These are phyloP conservation scores for Babyrousa celebensis DNA, from an alignment of 2,797 vertebrate species.

Conservation along the genomic window DNA sequence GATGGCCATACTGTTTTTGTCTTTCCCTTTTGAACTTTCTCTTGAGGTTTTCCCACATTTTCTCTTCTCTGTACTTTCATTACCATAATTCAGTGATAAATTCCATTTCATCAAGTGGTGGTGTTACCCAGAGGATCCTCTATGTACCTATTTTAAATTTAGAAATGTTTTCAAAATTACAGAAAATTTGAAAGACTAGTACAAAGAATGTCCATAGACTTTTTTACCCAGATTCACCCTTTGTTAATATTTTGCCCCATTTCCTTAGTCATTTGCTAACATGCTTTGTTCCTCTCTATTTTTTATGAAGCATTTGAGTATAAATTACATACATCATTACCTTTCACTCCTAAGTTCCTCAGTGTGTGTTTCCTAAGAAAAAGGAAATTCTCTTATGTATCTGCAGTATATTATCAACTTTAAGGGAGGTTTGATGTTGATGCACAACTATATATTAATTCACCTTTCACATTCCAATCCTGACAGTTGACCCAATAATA, in stretches of 20 bases:
- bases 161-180: slow-evolving; percentile 68
- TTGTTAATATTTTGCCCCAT: slow-evolving; percentile 63
- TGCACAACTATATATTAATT: slow-evolving; percentile 53
- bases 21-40: slow-evolving; percentile 54
- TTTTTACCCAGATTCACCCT: slow-evolving; percentile 15
- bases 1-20: slow-evolving; percentile 33
- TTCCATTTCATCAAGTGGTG: slow-evolving; percentile 26
- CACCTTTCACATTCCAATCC: slow-evolving; percentile 60
- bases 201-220: not conserved
- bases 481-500: slow-evolving; percentile 34
- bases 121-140: slow-evolving; percentile 1
- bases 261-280: slow-evolving; percentile 49
- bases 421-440: not conserved
- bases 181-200: slow-evolving; percentile 29
- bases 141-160: slow-evolving; percentile 62
- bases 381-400: slow-evolving; percentile 56
- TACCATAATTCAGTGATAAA: slow-evolving; percentile 24
- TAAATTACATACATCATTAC: slow-evolving; percentile 25
- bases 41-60: no score
- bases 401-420: slow-evolving; percentile 13
- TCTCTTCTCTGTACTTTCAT: not conserved
- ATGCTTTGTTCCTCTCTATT: not conserved
- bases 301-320: slow-evolving; percentile 56
- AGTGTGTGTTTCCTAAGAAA: slow-evolving; percentile 53
- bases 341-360: slow-evolving; percentile 49